These are phyloP conservation scores for Matsumyia berberina DNA, from an alignment of 2,888 invertebrate genomes.

Conservation along the genomic window DNA sequence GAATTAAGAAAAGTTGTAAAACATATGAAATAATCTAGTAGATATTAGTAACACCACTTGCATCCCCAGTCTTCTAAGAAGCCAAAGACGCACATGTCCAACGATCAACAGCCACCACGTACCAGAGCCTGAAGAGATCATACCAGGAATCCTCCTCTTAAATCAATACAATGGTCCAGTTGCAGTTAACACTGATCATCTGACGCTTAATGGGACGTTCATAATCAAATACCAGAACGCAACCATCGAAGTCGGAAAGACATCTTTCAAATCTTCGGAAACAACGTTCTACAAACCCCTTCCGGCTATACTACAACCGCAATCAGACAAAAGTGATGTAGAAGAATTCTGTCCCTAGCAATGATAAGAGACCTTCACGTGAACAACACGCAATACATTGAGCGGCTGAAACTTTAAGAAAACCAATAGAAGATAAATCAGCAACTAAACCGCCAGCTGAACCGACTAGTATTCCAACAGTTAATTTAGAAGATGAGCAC, in stretches of 20 bases:
- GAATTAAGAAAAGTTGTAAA: slow-evolving; percentile 46
- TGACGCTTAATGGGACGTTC: slow-evolving; percentile 10
- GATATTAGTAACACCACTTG: slow-evolving; percentile 61
- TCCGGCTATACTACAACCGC: slow-evolving; percentile 58
- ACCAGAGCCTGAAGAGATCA: slow-evolving; percentile 46
- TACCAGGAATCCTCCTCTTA: slow-evolving; percentile 45
- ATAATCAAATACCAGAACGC: slow-evolving; percentile 30
- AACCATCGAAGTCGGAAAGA: slow-evolving; percentile 29
- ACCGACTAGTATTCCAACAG: too few relatives aligned
- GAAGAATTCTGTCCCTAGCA: slow-evolving; percentile 48
- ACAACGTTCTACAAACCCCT: slow-evolving; percentile 38
- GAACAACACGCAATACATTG: slow-evolving; percentile 36
- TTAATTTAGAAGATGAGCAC: too few relatives aligned
- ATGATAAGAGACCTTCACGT: slow-evolving; percentile 46
- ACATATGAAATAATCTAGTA: slow-evolving; percentile 40
- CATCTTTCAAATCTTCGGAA: slow-evolving; percentile 31
- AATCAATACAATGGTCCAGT: slow-evolving; percentile 40
- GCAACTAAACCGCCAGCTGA: too few relatives aligned
- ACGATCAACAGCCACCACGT: slow-evolving; percentile 49
- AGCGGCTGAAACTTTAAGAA: too few relatives aligned
- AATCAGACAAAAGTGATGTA: slow-evolving; percentile 30
- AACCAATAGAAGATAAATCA: too few relatives aligned
- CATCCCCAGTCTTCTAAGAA: slow-evolving; percentile 53
- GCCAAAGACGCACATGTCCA: slow-evolving; percentile 32
- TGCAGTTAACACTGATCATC: not conserved